Conservation (phyloP, 2,113 vertebrate genomes). For the Lophotis ruficrista region DNA sequence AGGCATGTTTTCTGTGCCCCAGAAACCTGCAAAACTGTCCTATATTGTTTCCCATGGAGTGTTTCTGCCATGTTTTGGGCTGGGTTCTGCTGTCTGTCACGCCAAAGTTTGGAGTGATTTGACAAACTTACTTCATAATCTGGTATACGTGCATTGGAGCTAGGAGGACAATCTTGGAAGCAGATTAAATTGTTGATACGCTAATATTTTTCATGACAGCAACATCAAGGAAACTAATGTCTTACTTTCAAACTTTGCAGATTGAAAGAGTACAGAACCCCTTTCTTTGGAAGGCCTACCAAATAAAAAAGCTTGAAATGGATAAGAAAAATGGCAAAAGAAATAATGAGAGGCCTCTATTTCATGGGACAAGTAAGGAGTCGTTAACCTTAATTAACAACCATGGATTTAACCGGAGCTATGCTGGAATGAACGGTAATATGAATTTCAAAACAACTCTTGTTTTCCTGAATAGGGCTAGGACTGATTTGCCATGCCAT, state of each 20-base stretch:
- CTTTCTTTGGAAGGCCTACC: conserved; percentile 84
- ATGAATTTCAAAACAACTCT: not conserved
- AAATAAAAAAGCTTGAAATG: conserved; percentile 81
- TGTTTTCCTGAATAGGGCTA: not conserved
- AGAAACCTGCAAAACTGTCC: not conserved
- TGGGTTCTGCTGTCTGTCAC: not conserved
- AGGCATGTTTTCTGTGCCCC: not conserved
- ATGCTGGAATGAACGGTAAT: conserved; percentile 86
- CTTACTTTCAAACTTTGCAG: conserved; percentile 68
- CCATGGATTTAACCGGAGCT: conserved; percentile 88
- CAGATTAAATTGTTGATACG: not conserved
- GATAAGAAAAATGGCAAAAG: conserved; percentile 79
- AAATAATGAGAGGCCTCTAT: conserved; percentile 82
- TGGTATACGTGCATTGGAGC: not conserved
- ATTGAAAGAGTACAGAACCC: conserved; percentile 87
- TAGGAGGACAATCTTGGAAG: not conserved
- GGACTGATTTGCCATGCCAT: not conserved
- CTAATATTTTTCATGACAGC: not conserved
- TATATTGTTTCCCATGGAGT: not conserved
- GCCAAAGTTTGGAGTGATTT: not conserved
- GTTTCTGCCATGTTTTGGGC: not conserved
- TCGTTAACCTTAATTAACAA: conserved; percentile 74
- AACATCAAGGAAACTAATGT: not conserved
- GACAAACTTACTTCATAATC: not conserved
- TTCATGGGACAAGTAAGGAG: conserved; percentile 80